Percentiles rank a stretch among this genome's conserved stretches.
These are phyloP conservation scores for Lycocerus yunnanus DNA, from an alignment of 2,888 invertebrate genomes.

Conservation along the genomic window DNA sequence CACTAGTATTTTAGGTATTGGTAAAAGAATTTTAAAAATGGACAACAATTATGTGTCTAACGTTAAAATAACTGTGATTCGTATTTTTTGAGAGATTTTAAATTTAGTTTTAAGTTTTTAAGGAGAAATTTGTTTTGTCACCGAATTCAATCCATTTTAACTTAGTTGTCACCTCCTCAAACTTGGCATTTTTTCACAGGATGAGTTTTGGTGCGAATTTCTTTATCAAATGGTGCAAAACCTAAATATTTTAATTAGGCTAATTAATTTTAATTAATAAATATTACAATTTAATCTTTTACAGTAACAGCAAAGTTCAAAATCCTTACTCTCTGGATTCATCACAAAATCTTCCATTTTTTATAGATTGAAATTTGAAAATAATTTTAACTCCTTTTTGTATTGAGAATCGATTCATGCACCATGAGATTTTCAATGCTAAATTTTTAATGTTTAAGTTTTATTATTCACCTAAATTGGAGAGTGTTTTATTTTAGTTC, in stretches of 20 bases:
- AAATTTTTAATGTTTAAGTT: no score
- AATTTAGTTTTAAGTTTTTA: neutral
- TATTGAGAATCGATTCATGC: no score
- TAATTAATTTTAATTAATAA: no score
- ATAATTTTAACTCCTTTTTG: no score
- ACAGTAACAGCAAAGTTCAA: neutral
- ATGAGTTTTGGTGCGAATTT: neutral
- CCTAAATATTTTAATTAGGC: neutral
- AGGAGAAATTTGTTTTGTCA: neutral
- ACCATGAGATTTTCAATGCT: no score
- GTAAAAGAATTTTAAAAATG: conserved; percentile 6
- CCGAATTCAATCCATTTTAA: neutral
- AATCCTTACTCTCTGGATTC: neutral
- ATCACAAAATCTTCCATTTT: neutral
- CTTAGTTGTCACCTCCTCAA: neutral
- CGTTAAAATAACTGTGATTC: conserved; percentile 28
- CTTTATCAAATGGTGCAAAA: neutral
- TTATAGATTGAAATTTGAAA: no score
- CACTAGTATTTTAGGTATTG: conserved; percentile 16
- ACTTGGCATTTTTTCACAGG: neutral
- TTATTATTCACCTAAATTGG: no score
- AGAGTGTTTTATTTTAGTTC: no score
- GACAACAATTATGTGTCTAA: conserved; percentile 25
- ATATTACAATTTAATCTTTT: no score
- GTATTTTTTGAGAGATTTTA: conserved; percentile 13